Evolutionary conservation across 1,140 invertebrate species (phyloP).

Genomic region (Argopecten irradians): DNA sequence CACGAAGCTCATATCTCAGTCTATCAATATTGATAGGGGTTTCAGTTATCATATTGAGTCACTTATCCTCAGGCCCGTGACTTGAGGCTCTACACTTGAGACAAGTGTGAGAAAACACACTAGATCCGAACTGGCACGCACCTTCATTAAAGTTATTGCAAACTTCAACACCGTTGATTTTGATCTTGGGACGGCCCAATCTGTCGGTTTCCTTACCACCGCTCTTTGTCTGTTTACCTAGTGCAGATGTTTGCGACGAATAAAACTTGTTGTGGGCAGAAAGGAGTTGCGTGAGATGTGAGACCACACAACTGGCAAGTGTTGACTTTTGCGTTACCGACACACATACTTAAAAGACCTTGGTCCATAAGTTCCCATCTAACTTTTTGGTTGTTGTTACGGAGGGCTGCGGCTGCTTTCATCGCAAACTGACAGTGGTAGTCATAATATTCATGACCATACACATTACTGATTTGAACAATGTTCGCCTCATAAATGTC

Average conservation of each 20-base stretch:
- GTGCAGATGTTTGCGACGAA: too few relatives aligned
- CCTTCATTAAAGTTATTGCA: constrained; percentile 36
- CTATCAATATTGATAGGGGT: constrained; percentile 29
- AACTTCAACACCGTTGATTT: neutral
- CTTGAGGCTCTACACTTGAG: neutral
- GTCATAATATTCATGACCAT: too few relatives aligned
- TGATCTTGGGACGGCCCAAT: neutral
- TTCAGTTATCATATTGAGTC: neutral
- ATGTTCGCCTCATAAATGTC: too few relatives aligned
- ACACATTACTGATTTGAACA: too few relatives aligned
- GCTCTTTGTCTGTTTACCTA: neutral
- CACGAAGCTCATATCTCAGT: neutral
- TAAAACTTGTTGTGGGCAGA: neutral
- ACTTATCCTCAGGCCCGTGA: neutral
- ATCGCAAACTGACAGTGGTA: too few relatives aligned
- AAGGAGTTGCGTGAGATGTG: neutral
- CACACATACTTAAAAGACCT: too few relatives aligned
- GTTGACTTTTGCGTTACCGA: neutral
- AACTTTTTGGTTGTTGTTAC: too few relatives aligned
- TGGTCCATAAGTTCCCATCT: too few relatives aligned
- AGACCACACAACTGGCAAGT: neutral
- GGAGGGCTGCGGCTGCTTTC: too few relatives aligned
- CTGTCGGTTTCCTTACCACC: neutral
- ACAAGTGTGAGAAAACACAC: neutral
- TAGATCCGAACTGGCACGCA: neutral